These are phyloP conservation scores for Erebia epiphron DNA, from an alignment of 2,888 invertebrate species.

Conservation along the genomic window DNA sequence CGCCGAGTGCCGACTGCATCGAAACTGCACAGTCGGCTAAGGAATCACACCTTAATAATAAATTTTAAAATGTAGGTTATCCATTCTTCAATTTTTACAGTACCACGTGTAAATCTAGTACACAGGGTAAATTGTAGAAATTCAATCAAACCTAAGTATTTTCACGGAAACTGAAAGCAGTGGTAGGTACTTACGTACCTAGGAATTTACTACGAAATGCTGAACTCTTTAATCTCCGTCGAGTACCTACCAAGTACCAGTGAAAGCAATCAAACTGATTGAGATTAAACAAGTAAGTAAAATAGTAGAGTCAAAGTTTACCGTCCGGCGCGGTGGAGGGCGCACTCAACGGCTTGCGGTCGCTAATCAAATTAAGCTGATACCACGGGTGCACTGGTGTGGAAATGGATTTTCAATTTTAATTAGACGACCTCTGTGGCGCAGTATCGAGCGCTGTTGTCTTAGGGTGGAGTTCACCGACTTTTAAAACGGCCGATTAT, in stretches of 20 bases:
- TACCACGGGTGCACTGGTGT: constrained; percentile 49
- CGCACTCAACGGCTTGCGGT: constrained; percentile 66
- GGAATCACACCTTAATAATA: too few species aligned
- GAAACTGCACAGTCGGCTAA: too few species aligned
- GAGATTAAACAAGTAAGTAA: constrained; percentile 48
- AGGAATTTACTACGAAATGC: neutral
- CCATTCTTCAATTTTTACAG: too few species aligned
- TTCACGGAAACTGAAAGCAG: neutral
- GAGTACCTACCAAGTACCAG: neutral
- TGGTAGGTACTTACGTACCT: neutral
- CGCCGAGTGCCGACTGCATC: too few species aligned
- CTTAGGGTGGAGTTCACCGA: too few species aligned
- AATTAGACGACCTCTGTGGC: neutral
- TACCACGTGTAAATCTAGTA: too few species aligned
- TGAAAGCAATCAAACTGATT: constrained; percentile 39
- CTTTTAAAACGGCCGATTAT: too few species aligned
- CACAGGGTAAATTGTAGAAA: too few species aligned
- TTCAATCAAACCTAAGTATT: neutral
- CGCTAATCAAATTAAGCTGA: constrained; percentile 80
- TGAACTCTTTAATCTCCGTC: constrained; percentile 5
- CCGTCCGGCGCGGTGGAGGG: constrained; percentile 62
- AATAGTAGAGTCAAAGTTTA: constrained; percentile 64
- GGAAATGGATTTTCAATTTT: constrained; percentile 44
- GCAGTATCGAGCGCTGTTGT: too few species aligned
- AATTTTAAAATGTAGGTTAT: too few species aligned